Conservation (phyloP, 2,797 vertebrate species). For the Ctenopoma multispine region DNA sequence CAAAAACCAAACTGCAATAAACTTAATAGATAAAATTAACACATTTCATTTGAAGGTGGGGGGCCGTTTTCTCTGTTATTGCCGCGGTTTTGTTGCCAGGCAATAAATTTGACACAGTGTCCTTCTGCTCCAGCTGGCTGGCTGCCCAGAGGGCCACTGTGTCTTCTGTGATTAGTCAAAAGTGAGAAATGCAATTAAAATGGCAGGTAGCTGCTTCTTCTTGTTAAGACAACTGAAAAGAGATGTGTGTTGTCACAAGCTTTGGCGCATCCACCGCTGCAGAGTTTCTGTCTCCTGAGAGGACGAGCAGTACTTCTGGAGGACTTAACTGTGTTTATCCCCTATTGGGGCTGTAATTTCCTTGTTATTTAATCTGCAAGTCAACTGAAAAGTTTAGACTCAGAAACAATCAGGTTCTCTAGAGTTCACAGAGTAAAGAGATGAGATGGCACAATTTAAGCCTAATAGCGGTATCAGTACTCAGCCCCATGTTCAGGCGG, state of each 20-base stretch:
- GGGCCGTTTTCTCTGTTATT: slow-evolving; percentile 34
- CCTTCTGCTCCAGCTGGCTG: slow-evolving; percentile 78
- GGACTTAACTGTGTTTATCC: slow-evolving; percentile 57
- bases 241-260: slow-evolving; percentile 73
- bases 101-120: slow-evolving; percentile 75
- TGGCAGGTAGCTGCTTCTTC: slow-evolving; percentile 86
- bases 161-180: slow-evolving; percentile 82
- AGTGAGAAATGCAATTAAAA: slow-evolving; percentile 83
- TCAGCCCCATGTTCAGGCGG: background rate
- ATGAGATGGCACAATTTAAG: background rate
- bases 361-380: slow-evolving; percentile 59
- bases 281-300: slow-evolving; percentile 46
- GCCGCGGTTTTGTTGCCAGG: slow-evolving; percentile 62
- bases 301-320: slow-evolving; percentile 51
- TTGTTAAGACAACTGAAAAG: slow-evolving; percentile 69
- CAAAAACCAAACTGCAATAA: slow-evolving; percentile 41
- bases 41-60: slow-evolving; percentile 22
- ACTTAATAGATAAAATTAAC: slow-evolving; percentile 48
- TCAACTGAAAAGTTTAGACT: slow-evolving; percentile 45
- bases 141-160: slow-evolving; percentile 70
- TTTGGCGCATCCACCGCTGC: slow-evolving; percentile 28
- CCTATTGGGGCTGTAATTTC: slow-evolving; percentile 31
- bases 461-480: background rate
- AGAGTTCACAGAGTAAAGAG: slow-evolving; percentile 33
- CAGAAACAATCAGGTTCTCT: slow-evolving; percentile 14